Evolutionary conservation across 1,140 invertebrate species (phyloP).

Genomic region (Lepidurus arcticus): DNA sequence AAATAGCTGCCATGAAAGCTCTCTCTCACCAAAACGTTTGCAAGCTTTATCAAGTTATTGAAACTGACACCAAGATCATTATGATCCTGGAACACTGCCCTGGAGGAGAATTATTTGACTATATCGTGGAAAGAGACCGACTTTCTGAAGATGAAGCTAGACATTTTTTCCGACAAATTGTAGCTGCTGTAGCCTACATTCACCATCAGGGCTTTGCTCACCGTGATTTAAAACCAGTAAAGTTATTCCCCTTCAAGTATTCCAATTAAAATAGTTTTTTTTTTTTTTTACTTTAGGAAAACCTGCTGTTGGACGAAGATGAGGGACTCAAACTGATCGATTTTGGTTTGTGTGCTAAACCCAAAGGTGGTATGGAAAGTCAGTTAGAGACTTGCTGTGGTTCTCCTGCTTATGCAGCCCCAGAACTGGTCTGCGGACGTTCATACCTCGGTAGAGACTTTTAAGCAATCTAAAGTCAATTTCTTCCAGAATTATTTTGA

Average conservation of each 20-base stretch:
- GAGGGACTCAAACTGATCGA: slow-evolving; percentile 81
- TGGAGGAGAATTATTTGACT: slow-evolving; percentile 78
- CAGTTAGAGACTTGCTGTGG: slow-evolving; percentile 71
- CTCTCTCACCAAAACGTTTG: slow-evolving; percentile 77
- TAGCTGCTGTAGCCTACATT: slow-evolving; percentile 69
- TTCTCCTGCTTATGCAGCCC: slow-evolving; percentile 70
- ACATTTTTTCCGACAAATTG: slow-evolving; percentile 69
- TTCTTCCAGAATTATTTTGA: too few relatives aligned
- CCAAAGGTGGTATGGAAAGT: slow-evolving; percentile 59
- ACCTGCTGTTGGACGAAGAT: slow-evolving; percentile 71
- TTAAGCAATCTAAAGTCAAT: background rate
- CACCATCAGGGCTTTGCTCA: slow-evolving; percentile 71
- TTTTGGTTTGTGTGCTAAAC: slow-evolving; percentile 82
- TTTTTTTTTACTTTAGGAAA: slow-evolving; percentile 56
- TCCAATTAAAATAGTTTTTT: slow-evolving; percentile 27
- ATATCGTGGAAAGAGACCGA: slow-evolving; percentile 67
- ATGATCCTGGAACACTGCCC: slow-evolving; percentile 75
- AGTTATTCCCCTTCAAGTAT: slow-evolving; percentile 19
- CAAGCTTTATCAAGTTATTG: slow-evolving; percentile 73
- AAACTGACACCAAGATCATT: slow-evolving; percentile 64
- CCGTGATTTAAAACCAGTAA: slow-evolving; percentile 73
- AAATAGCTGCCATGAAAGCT: slow-evolving; percentile 73
- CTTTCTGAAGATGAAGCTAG: slow-evolving; percentile 64
- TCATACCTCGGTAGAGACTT: slow-evolving; percentile 48
- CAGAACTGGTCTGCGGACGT: slow-evolving; percentile 52